Evolutionary conservation across 2,797 vertebrate genomes (phyloP), one percentile per base, ranked within the genome.

Genomic region (Phalanger gymnotis): DNA sequence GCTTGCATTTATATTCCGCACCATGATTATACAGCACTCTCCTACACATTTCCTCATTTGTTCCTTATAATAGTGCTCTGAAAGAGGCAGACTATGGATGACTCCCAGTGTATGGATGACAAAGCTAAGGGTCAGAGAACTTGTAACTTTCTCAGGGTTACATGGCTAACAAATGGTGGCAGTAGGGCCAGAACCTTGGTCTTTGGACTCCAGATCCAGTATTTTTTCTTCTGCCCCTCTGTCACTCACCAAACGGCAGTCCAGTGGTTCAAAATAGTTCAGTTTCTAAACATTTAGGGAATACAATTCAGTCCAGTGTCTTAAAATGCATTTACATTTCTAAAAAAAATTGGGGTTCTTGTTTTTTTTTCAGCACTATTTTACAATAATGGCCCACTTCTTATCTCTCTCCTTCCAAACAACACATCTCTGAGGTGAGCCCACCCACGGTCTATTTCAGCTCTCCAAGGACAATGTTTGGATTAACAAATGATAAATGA

Each of bases 291-390:
- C 73, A 57, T 30, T 92, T 53, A 47, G 93, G 91, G 92, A 97
- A 96, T 40, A 25, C 30, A 90, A 92, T 66, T n/a, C 92, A 92
- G 58, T 93, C 31, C 57, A 89, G 90, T 53, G 87, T 25, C 58
- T 94, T 54, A 96, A 91, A 92, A 52, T 94, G 22, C 22, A 94
- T 58, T 94, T 94, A 93, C 92, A 93, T 47, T 47, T 87, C 27
- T 87, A n/a, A n/a, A n/a, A n/a, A 9, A 81, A 40, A 40, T 22
- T 47, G 66, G n/a, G 11, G 66, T 47, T 40, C n/a, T 47, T 92
- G n/a, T 81, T 51, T 7, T 90, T 95, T 92, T 95, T 54, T 92
- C n/a, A 40, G 73, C 40, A 87, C 25, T 3, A 10, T 27, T 51
- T 51, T 11, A 47, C 73, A 25, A 31, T 90, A 27, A 92, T 91